A percentile compares a stretch with the other conserved stretches of the same genome.
Conservation (phyloP, 2,113 vertebrate genomes). For the Jacana jacana region DNA sequence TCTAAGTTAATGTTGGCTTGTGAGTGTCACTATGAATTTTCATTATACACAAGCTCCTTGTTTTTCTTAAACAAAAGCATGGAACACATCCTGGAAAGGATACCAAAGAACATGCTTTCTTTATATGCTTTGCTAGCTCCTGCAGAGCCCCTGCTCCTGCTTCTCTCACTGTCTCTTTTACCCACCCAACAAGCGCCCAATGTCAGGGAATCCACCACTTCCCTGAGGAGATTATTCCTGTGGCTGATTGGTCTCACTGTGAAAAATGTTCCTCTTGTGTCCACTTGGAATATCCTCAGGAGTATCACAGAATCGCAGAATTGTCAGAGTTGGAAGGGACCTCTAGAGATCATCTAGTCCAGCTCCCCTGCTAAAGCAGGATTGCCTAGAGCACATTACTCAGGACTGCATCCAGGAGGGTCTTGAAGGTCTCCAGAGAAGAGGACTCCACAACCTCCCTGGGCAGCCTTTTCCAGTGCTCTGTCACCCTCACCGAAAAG, state of each 20-base stretch:
- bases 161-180: not conserved
- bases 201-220: not conserved
- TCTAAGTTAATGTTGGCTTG: not conserved
- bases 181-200: accelerated
- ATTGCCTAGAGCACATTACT: no score
- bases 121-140: not conserved
- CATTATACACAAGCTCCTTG: not conserved
- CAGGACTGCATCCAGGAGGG: no score
- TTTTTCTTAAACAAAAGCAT: not conserved
- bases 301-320: no score
- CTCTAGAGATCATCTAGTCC: no score
- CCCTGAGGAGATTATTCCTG: not conserved
- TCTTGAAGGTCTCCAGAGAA: no score
- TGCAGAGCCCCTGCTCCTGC: not conserved
- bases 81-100: not conserved
- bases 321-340: no score
- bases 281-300: not conserved
- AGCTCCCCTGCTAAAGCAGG: no score
- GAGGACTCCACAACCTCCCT: no score
- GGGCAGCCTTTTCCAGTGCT: no score
- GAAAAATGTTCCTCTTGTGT: not conserved
- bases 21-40: not conserved
- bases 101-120: not conserved
- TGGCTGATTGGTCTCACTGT: not conserved
- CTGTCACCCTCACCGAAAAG: no score